Percentiles rank a stretch among this genome's conserved stretches.
These are phyloP conservation scores for Piliocolobus tephrosceles DNA, from an alignment of 2,113 vertebrate genomes.

Conservation along the genomic window DNA sequence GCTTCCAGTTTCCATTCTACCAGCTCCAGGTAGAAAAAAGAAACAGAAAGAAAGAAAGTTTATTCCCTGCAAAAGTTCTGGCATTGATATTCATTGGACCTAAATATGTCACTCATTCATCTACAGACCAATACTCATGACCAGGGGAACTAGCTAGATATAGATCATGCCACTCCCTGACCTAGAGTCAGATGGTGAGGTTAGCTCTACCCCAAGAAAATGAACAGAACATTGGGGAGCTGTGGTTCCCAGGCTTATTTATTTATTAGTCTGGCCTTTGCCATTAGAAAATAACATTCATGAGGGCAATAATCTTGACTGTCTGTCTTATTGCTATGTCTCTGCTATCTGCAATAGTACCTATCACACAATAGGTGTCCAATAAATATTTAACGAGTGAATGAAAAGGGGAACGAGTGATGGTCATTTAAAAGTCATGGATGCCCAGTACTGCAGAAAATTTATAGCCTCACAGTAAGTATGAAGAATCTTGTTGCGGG, in stretches of 20 bases:
- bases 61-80: neutral
- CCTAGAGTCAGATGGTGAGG: neutral
- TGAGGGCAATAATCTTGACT: neutral
- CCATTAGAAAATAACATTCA: neutral
- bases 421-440: neutral
- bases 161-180: neutral
- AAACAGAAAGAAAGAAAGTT: neutral
- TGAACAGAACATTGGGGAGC: neutral
- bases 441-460: fast-evolving
- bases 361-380: neutral
- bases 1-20: too few relatives aligned
- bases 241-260: neutral
- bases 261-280: neutral
- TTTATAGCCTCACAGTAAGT: neutral
- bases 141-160: neutral
- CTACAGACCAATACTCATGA: fast-evolving
- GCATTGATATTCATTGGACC: neutral
- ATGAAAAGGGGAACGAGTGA: too few relatives aligned
- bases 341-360: too few relatives aligned
- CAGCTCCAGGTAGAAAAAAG: neutral
- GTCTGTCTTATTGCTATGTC: neutral
- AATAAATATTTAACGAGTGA: neutral
- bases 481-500: neutral
- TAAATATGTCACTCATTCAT: too few relatives aligned
- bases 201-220: neutral